These are phyloP conservation scores for Teleiodes luculella DNA, from an alignment of 2,888 invertebrate species.

Conservation along the genomic window DNA sequence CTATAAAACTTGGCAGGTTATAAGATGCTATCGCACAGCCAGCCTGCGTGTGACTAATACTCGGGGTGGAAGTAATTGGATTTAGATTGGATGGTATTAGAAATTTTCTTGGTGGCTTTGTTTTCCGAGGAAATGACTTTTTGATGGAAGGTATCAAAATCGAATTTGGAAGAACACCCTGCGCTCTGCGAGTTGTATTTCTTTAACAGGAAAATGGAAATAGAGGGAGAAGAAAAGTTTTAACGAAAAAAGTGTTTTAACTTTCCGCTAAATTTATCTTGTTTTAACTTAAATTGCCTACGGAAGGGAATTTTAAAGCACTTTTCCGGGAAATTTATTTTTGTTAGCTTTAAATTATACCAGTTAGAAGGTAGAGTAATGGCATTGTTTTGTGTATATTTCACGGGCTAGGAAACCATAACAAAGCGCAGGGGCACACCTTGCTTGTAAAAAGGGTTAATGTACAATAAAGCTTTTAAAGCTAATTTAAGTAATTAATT, in stretches of 20 bases:
- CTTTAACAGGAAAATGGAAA: conserved; percentile 21
- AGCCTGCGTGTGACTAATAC: conserved; percentile 50
- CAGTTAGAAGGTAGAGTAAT: conserved; percentile 30
- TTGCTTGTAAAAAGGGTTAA: conserved; percentile 38
- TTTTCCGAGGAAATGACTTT: conserved; percentile 67
- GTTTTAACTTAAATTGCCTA: conserved; percentile 15
- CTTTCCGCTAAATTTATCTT: conserved; percentile 16
- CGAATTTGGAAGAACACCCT: conserved; percentile 44
- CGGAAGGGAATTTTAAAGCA: conserved; percentile 11
- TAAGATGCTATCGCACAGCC: conserved; percentile 35
- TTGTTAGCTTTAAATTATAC: conserved; percentile 23
- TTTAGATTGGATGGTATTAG: conserved; percentile 73
- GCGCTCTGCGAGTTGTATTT: conserved; percentile 17
- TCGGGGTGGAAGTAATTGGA: conserved; percentile 66
- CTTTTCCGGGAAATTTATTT: conserved; percentile 15
- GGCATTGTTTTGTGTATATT: conserved; percentile 30
- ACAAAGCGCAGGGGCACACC: conserved; percentile 37
- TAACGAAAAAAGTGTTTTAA: conserved; percentile 10
- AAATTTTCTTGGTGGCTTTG: conserved; percentile 64
- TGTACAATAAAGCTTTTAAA: conserved; percentile 43
- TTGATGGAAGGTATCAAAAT: conserved; percentile 71
- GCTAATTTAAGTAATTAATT: conserved; percentile 46
- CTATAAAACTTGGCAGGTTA: conserved; percentile 28
- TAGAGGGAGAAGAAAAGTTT: conserved; percentile 21
- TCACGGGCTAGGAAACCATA: conserved; percentile 39